Base-by-base conservation (phyloP, 2,888 invertebrate genomes). In the Steinernema carpocapsae region DNA sequence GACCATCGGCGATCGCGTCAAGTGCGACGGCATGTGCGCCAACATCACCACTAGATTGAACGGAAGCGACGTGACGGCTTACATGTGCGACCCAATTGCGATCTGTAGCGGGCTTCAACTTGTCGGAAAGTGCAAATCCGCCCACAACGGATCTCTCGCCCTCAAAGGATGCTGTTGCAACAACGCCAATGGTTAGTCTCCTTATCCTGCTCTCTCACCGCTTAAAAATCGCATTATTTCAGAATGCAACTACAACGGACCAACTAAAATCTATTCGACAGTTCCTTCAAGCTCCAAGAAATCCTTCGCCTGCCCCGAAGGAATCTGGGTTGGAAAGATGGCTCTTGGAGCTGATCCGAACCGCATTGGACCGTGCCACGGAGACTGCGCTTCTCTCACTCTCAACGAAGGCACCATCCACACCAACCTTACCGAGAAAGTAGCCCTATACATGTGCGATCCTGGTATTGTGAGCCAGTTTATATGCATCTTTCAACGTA, bases 21-120 rank as follows among this genome's bases (percentile, higher is more conserved):
- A 64, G n/a, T 74, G 74, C 71, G 56, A 70, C 46, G 74, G 74
- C 19, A 74, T 74, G 74, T 74, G 74, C 22, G 74, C 45, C 37
- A 51, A 56, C 64, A 26, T 64, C 32, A 64, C 64, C 64, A 64
- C 64, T 4, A 29, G 7, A 6, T 10, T 32, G 32, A 14, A 29
- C 64, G 29, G 29, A 26, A 29, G 32, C 32, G 2, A 24, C 29
- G 70, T 74, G 37, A 71, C 70, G n/a, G 74, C 70, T 26, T 74
- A 37, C 56, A 70, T 71, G 24, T 74, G 74, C 26, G 74, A 74
- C 51, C 52, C 74, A 3, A 29, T 71, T 14, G 43, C 59, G 1
- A 14, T 74, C 1, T 74, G 74, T 19, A 32, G 46, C 14, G 1
- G 3, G 1, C 51, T 71, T 2, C 4, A 32, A 6, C 29, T 64